These are phyloP conservation scores for Microtus richardsoni DNA, from an alignment of 2,113 vertebrate genomes.

Conservation along the genomic window DNA sequence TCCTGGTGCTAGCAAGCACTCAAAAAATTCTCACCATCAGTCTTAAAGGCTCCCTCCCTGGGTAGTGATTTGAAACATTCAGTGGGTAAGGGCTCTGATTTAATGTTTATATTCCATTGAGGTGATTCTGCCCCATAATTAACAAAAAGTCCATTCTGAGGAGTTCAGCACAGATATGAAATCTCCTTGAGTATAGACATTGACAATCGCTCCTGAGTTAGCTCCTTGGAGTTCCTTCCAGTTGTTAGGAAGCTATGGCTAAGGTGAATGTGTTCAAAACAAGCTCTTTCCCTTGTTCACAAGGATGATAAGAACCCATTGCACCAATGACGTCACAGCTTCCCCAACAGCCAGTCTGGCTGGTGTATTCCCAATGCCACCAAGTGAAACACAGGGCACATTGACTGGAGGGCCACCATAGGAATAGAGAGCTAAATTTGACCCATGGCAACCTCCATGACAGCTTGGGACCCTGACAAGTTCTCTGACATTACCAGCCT, in stretches of 20 bases:
- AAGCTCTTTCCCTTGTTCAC: not conserved
- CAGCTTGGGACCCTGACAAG: not conserved
- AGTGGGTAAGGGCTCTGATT: not conserved
- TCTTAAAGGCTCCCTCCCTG: not conserved
- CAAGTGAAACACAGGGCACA: not conserved
- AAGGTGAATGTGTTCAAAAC: not conserved
- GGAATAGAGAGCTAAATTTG: not conserved
- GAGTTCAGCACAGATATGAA: fast-evolving
- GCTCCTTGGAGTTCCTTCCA: not conserved
- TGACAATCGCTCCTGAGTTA: not conserved
- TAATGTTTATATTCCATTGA: fast-evolving
- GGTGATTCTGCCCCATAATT: not conserved
- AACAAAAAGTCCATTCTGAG: not conserved
- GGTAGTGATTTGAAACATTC: not conserved
- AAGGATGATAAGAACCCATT: not conserved
- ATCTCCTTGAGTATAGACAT: not conserved
- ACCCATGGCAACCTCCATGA: not conserved
- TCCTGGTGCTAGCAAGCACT: not conserved
- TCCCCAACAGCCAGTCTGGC: not conserved
- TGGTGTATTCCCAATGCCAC: not conserved
- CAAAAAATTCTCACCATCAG: not conserved
- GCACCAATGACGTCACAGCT: not conserved
- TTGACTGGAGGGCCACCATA: not conserved
- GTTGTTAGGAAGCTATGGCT: not conserved
- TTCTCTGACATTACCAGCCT: not conserved